A percentile compares a stretch with the other conserved stretches of the same genome.
Evolutionary conservation across 2,113 vertebrate species (phyloP).

Genomic region (Riparia riparia): DNA sequence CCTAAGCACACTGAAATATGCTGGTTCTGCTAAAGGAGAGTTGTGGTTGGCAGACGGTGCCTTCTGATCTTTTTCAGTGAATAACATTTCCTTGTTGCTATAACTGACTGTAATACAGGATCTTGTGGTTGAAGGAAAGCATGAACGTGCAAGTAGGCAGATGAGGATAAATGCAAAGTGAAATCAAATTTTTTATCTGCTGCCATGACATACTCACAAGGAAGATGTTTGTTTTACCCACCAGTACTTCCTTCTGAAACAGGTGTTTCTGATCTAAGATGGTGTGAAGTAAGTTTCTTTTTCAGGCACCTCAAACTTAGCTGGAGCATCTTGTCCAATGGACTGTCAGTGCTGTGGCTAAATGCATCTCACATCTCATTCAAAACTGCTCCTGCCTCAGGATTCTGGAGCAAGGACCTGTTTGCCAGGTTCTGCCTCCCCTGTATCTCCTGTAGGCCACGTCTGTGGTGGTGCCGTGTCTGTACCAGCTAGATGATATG

Average conservation of each 20-base stretch:
- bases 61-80: not conserved
- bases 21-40: not conserved
- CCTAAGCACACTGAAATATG: not conserved
- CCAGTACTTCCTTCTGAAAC: not conserved
- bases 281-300: not conserved
- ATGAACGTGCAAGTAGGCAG: not conserved
- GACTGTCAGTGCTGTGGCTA: not conserved
- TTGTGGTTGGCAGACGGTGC: not conserved
- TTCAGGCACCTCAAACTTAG: not conserved
- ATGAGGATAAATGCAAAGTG: not conserved
- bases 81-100: not conserved
- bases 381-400: not conserved
- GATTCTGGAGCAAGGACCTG: not conserved
- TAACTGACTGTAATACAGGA: not conserved
- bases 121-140: not conserved
- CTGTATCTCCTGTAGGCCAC: not conserved
- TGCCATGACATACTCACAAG: not conserved
- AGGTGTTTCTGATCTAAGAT: conserved; percentile 9
- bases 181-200: not conserved
- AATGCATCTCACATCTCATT: not conserved
- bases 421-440: not conserved
- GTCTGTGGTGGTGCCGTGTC: not conserved
- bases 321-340: not conserved
- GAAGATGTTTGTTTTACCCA: not conserved
- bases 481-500: not conserved